Evolutionary conservation across 2,888 invertebrate species (phyloP).

Genomic region (Synanthedon andrenaeformis): DNA sequence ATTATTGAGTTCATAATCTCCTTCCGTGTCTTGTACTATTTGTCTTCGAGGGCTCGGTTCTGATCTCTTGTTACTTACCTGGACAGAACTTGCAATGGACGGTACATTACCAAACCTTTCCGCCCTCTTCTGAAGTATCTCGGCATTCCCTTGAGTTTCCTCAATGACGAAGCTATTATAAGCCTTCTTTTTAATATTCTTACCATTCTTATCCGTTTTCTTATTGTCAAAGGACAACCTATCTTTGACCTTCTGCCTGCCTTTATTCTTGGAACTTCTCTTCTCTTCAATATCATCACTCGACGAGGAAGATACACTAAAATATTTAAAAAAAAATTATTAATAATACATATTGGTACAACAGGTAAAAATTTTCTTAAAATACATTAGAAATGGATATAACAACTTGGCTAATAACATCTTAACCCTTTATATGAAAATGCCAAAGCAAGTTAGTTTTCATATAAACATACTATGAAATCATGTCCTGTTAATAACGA

Average conservation of each 20-base stretch:
- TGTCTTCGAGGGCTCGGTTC: conserved; percentile 39
- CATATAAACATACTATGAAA: too few relatives aligned
- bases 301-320: conserved; percentile 65
- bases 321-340: conserved; percentile 16
- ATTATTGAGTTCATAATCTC: conserved; percentile 85
- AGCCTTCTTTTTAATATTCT: conserved; percentile 68
- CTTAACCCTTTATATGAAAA: too few relatives aligned
- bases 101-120: conserved; percentile 82
- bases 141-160: conserved; percentile 79
- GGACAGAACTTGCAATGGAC: conserved; percentile 59
- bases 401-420: too few relatives aligned
- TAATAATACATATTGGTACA: neutral
- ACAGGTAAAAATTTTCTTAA: neutral
- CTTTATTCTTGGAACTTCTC: conserved; percentile 45
- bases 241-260: conserved; percentile 68
- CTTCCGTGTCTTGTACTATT: conserved; percentile 72
- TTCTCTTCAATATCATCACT: conserved; percentile 68
- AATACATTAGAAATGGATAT: too few relatives aligned
- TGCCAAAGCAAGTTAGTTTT: too few relatives aligned
- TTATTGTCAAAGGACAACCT: conserved; percentile 63
- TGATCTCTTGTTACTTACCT: conserved; percentile 33
- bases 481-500: too few relatives aligned
- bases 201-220: conserved; percentile 55
- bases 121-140: conserved; percentile 87
- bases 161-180: conserved; percentile 77